Evolutionary conservation across 2,113 vertebrate species (phyloP).

Genomic region (Serilophus lunatus): DNA sequence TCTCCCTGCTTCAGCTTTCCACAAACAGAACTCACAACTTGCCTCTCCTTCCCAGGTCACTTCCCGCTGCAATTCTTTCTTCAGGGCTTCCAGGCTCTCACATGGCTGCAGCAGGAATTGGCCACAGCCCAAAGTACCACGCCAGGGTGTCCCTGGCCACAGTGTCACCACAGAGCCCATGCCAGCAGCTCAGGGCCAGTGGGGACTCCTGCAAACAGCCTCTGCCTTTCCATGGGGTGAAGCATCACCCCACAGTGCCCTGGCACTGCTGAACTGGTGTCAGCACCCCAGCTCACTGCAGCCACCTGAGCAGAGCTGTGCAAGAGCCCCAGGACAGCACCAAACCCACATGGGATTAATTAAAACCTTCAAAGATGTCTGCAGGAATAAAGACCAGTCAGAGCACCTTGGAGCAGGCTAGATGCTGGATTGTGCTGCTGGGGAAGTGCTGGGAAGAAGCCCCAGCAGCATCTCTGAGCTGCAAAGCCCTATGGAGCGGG

Average conservation of each 20-base stretch:
- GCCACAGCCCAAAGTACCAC: neutral
- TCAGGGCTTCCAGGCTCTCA: neutral
- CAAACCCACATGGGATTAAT: neutral
- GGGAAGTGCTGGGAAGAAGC: neutral
- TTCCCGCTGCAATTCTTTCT: accelerated
- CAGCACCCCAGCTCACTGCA: accelerated
- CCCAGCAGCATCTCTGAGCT: accelerated
- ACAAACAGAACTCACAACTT: neutral
- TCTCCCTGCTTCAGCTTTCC: neutral
- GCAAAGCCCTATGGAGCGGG: accelerated
- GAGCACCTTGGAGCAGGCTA: neutral
- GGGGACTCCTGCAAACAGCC: neutral
- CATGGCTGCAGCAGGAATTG: accelerated
- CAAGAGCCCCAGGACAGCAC: neutral
- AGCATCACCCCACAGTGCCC: neutral
- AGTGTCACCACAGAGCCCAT: accelerated
- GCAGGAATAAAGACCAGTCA: neutral
- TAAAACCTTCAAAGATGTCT: neutral
- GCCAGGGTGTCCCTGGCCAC: neutral
- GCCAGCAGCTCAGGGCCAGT: neutral
- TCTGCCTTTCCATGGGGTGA: accelerated
- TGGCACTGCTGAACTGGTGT: neutral
- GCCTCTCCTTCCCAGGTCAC: accelerated
- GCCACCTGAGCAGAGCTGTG: neutral
- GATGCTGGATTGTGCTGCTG: neutral